These are phyloP conservation scores for Scortum barcoo DNA, from an alignment of 2,113 vertebrate genomes.

Conservation along the genomic window DNA sequence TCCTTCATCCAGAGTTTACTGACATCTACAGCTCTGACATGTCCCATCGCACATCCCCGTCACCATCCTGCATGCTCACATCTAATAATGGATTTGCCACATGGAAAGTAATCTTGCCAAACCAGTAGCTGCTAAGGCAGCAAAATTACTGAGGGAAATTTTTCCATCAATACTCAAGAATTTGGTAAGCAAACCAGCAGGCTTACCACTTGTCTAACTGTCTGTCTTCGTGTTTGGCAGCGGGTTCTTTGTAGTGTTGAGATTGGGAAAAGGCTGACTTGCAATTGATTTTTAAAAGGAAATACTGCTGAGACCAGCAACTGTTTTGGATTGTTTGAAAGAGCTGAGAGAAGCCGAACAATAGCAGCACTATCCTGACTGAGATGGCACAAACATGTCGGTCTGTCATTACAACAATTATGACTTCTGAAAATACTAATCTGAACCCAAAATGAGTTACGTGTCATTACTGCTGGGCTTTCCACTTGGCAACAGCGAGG, in stretches of 20 bases:
- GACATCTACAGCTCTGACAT: neutral
- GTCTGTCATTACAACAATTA: neutral
- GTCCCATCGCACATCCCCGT: slow-evolving; percentile 14
- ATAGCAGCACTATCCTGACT: neutral
- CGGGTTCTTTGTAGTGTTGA: slow-evolving; percentile 5
- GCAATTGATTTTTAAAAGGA: slow-evolving; percentile 17
- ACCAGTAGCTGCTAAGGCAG: slow-evolving; percentile 56
- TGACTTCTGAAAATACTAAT: neutral
- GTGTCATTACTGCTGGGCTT: neutral
- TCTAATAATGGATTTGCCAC: slow-evolving; percentile 53
- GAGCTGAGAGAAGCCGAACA: neutral
- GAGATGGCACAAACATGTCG: neutral
- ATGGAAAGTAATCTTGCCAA: slow-evolving; percentile 54
- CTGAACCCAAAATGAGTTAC: neutral
- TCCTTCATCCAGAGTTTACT: neutral
- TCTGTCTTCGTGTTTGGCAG: slow-evolving; percentile 52
- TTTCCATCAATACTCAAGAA: slow-evolving; percentile 62
- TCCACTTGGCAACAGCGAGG: neutral
- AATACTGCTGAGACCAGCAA: neutral
- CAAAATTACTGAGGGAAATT: slow-evolving; percentile 44
- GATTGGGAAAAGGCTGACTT: slow-evolving; percentile 37
- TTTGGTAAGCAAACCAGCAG: slow-evolving; percentile 35
- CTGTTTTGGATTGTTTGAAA: slow-evolving; percentile 7
- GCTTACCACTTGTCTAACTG: slow-evolving; percentile 17
- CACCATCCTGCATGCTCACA: slow-evolving; percentile 8